Evolutionary conservation across 2,888 invertebrate genomes (phyloP).

Genomic region (Lamellibrachia columna): DNA sequence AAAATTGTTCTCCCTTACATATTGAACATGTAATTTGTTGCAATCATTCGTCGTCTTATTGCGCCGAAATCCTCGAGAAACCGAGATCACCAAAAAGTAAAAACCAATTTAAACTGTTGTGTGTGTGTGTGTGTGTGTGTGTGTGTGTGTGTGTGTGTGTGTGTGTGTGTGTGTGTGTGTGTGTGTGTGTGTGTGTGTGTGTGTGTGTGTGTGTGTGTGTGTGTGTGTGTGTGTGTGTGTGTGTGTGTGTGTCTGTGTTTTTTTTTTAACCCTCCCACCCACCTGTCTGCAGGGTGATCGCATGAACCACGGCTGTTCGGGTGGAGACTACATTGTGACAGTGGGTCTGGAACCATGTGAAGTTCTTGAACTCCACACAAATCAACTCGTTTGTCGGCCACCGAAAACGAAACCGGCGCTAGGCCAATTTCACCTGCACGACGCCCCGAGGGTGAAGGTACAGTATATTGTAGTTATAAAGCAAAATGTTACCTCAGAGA

Average conservation of each 20-base stretch:
- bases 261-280: too few relatives aligned
- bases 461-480: too few relatives aligned
- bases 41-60: too few relatives aligned
- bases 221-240: not conserved
- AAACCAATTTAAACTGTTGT: too few relatives aligned
- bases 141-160: not conserved
- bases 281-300: constrained; percentile 31
- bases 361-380: constrained; percentile 13
- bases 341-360: constrained; percentile 28
- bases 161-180: not conserved
- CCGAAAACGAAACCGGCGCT: constrained; percentile 19
- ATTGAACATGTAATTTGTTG: too few relatives aligned
- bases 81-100: too few relatives aligned
- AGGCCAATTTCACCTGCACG: too few relatives aligned
- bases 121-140: not conserved
- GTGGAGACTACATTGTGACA: not conserved
- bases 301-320: constrained; percentile 31
- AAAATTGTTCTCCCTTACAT: too few relatives aligned
- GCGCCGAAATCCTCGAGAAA: too few relatives aligned
- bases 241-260: not conserved
- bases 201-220: not conserved
- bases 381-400: too few relatives aligned
- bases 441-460: too few relatives aligned
- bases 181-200: not conserved
- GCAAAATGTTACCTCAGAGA: too few relatives aligned